Evolutionary conservation across 2,888 invertebrate genomes (phyloP), one percentile per base, ranked within the genome.

Genomic region (Nyleta sp.): DNA sequence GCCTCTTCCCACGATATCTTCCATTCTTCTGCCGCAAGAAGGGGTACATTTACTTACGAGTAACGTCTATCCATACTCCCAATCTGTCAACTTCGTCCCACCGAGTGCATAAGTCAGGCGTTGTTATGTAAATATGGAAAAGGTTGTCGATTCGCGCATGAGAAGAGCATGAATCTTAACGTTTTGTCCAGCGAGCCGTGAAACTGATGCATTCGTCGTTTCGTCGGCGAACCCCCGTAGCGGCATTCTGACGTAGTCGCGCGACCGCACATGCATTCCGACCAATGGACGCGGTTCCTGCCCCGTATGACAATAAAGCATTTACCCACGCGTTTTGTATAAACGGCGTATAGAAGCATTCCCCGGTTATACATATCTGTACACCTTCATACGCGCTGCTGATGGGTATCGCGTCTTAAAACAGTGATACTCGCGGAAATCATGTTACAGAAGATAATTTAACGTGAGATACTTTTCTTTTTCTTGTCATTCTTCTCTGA

Each of bases 121-220:
- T 88, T 88, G 88, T 88, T 89, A 89, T 88, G 88, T 88, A 90
- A 89, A 90, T 90, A 87, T 89, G 86, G 87, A 90, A 89, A 46
- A 89, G 88, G 87, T 87, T 88, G 86, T 88, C 89, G 89, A 89
- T 89, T 89, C 87, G 87, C 88, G 87, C 87, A 88, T 86, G 88
- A 88, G 87, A 84, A 82, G 82, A 81, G 84, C 85, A 86, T 87
- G 88, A 89, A 89, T 84, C 83, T 83, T 85, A 86, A 86, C 87
- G 87, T 88, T 87, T 88, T 88, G 89, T 88, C 87, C 87, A 84
- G 84, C 87, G 88, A 89, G 88, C 89, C 88, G 88, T 88, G 88
- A 90, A 90, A 89, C 89, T 89, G 88, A 90, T 89, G 87, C 89
- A 90, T 89, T 88, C 87, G 86, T 87, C 67, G 65, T 48, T 87